phyloP scores from a whole-genome alignment of 1,140 invertebrate species.

The Euura saliciscinereae region DNA sequence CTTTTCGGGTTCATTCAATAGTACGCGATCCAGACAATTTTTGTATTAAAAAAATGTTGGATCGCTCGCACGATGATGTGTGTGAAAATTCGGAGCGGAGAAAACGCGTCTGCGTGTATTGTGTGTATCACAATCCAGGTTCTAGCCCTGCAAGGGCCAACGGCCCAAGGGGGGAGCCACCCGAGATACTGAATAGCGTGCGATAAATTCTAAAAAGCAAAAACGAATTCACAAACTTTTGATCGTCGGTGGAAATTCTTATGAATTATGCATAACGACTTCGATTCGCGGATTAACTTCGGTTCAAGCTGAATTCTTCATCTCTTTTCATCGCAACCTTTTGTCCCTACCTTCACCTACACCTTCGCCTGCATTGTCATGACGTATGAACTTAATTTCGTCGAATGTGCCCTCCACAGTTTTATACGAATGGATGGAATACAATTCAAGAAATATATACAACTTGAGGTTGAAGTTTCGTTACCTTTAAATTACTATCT shows the following conservation, averaged over 20 bases:
- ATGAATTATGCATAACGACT: constrained; percentile 60
- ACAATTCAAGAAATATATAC: no score
- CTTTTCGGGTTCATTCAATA: constrained; percentile 26
- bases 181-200: constrained; percentile 2
- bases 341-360: background rate
- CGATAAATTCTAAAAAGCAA: constrained; percentile 12
- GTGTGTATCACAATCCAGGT: background rate
- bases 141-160: background rate
- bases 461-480: no score
- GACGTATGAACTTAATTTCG: no score
- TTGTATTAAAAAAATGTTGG: background rate
- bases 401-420: no score
- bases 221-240: constrained; percentile 13
- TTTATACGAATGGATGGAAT: no score
- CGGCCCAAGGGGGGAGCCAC: background rate
- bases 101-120: background rate
- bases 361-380: no score
- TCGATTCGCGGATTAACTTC: constrained; percentile 58
- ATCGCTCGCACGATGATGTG: background rate
- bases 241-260: constrained; percentile 10
- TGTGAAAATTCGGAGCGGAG: constrained; percentile 1
- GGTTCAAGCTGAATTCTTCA: background rate
- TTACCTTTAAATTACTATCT: no score
- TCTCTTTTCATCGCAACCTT: background rate
- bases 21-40: constrained; percentile 20